Conservation (phyloP, 1,140 invertebrate genomes). For the Bilobella aurantiaca region DNA sequence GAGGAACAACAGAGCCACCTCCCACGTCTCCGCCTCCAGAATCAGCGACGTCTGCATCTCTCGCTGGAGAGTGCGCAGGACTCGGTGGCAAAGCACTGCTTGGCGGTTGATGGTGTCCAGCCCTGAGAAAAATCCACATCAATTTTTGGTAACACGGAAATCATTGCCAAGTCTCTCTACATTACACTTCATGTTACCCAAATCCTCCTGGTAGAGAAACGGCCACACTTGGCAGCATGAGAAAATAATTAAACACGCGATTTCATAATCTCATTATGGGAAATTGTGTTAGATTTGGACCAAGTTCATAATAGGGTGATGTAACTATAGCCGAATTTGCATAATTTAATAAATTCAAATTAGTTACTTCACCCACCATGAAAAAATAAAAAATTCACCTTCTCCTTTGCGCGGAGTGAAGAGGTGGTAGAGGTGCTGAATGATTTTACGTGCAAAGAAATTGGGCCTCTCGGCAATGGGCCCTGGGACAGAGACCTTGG, state of each 20-base stretch:
- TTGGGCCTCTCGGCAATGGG: constrained; percentile 81
- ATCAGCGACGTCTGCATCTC: constrained; percentile 67
- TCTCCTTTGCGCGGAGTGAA: constrained; percentile 87
- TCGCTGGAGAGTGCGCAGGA: constrained; percentile 75
- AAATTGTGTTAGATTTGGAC: too few relatives aligned
- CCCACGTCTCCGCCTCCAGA: constrained; percentile 81
- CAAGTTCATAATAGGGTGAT: too few relatives aligned
- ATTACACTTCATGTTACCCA: constrained; percentile 53
- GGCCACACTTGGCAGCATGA: constrained; percentile 62
- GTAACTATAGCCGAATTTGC: neutral
- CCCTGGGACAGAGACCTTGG: constrained; percentile 70
- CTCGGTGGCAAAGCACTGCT: constrained; percentile 87
- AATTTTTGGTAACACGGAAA: neutral
- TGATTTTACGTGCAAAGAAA: constrained; percentile 79
- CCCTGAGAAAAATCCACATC: constrained; percentile 17
- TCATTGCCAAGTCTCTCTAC: neutral
- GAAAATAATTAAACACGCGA: constrained; percentile 1
- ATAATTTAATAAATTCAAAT: constrained; percentile 1
- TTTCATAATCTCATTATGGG: too few relatives aligned
- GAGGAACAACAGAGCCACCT: constrained; percentile 75
- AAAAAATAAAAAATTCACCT: too few relatives aligned
- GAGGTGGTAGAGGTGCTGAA: constrained; percentile 85
- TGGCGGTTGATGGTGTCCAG: constrained; percentile 79
- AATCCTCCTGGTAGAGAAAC: constrained; percentile 68
- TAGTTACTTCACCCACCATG: constrained; percentile 36